Percentiles rank a stretch among this genome's conserved stretches.
Evolutionary conservation across 53 echinoderm and acorn worm species (phyloP).

Genomic region (Arbacia lixula): DNA sequence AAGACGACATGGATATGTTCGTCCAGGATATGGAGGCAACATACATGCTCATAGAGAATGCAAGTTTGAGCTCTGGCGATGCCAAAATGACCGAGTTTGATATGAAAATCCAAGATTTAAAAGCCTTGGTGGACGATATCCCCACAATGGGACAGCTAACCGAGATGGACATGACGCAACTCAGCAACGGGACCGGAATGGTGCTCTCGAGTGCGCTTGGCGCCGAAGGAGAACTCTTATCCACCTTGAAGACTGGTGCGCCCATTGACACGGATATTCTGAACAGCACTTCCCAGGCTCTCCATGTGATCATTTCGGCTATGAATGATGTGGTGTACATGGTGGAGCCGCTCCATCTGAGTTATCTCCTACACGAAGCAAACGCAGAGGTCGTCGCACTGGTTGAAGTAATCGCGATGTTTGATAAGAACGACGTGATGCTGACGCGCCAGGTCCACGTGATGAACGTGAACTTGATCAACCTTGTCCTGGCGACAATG

Average conservation of each 20-base stretch:
- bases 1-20: slow-evolving; percentile 65
- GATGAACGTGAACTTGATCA: slow-evolving; percentile 83
- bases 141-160: slow-evolving; percentile 1
- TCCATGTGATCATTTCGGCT: slow-evolving; percentile 49
- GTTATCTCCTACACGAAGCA: slow-evolving; percentile 9
- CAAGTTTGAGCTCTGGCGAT: neutral
- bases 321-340: slow-evolving; percentile 66
- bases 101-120: neutral
- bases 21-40: slow-evolving; percentile 33
- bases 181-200: slow-evolving; percentile 56
- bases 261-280: slow-evolving; percentile 3
- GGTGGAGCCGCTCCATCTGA: slow-evolving; percentile 54
- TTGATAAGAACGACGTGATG: slow-evolving; percentile 29
- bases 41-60: neutral
- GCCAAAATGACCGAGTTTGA: slow-evolving; percentile 11
- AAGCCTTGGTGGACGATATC: slow-evolving; percentile 22
- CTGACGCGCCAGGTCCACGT: slow-evolving; percentile 56
- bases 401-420: slow-evolving; percentile 28
- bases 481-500: slow-evolving; percentile 73
- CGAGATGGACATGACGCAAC: slow-evolving; percentile 29
- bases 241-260: neutral
- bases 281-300: slow-evolving; percentile 31
- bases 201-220: slow-evolving; percentile 21
- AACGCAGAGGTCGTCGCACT: slow-evolving; percentile 60
- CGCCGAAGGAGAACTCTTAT: slow-evolving; percentile 33